A percentile compares a stretch with the other conserved stretches of the same genome.
phyloP scores from a whole-genome alignment of 2,888 invertebrate genomes.

The Colostygia pectinataria region DNA sequence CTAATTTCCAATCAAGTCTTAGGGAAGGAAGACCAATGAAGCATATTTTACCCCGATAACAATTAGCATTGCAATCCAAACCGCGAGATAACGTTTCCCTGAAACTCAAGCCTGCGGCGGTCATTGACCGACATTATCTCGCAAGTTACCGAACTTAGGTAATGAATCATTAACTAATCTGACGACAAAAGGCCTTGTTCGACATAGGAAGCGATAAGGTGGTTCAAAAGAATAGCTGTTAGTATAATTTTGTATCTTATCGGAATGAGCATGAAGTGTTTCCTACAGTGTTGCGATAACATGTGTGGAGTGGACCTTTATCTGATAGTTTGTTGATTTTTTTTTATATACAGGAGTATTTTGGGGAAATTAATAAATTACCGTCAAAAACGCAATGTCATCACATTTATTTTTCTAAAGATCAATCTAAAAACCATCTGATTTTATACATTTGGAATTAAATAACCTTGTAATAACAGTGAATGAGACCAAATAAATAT shows the following conservation, averaged over 20 bases:
- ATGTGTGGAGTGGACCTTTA: slow-evolving; percentile 30
- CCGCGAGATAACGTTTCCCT: slow-evolving; percentile 25
- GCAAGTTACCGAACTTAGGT: slow-evolving; percentile 39
- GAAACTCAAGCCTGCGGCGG: slow-evolving; percentile 28
- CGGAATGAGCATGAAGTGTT: slow-evolving; percentile 36
- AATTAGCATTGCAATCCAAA: slow-evolving; percentile 16
- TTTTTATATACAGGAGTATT: slow-evolving; percentile 20
- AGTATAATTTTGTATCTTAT: slow-evolving; percentile 60
- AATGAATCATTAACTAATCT: slow-evolving; percentile 74
- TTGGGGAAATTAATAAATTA: neutral
- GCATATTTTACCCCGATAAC: slow-evolving; percentile 6
- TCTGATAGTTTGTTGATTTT: slow-evolving; percentile 25
- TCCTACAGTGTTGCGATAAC: slow-evolving; percentile 33
- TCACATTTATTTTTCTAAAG: no score
- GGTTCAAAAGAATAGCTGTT: slow-evolving; percentile 61
- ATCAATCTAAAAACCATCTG: no score
- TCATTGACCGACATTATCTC: slow-evolving; percentile 39
- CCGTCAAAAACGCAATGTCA: no score
- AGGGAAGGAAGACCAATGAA: neutral
- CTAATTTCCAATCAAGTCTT: neutral
- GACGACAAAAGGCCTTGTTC: slow-evolving; percentile 60
- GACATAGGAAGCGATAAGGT: slow-evolving; percentile 71
- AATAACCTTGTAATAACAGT: no score
- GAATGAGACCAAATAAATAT: no score
- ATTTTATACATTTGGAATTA: no score